Base-by-base conservation (phyloP, 2,797 vertebrate genomes). In the Anisognathus igniventris region DNA sequence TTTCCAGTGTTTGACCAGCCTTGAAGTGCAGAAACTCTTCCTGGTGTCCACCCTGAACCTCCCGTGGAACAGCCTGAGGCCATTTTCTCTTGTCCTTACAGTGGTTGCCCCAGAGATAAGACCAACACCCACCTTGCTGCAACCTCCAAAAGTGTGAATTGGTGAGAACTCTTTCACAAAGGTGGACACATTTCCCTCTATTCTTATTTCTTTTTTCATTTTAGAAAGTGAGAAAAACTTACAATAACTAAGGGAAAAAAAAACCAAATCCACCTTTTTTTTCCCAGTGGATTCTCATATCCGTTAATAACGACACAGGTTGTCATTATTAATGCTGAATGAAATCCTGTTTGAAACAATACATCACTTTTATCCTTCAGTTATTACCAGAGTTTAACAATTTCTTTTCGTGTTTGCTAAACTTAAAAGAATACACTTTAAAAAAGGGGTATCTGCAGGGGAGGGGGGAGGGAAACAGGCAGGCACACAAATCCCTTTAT, bases 301-400 rank as follows among this genome's bases (percentile, higher is more conserved):
- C 37, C 39, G 73, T 86, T 68, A 58, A 51, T 75, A 81, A 81
- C 68, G 30, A 37, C 48, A 62, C 0, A 14, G 2, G 12, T 33
- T 74, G 21, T 67, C 60, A 5, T 79, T 57, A 77, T 80, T 84
- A 77, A 79, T 60, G 37, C 23, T 70, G 45, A 65, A 18, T 68
- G 30, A 89, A 90, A 90, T 76, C 71, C 47, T 79, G 12, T 42
- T 94, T 89, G 85, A 89, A 92, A 51, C 0, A 6, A 54, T n/a
- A 35, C 15, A 67, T 92, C 50, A 64, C 42, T 91, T 71, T 73
- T 76, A 92, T 72, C 54, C 28, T 64, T 50, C 11, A 28, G 47
- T 86, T 93, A 83, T 92, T 93, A 44, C 14, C 68, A 70, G 53
- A 85, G 54, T 71, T 75, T 56, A 90, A 77, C 48, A 66, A 44